These are phyloP conservation scores for Calyptomena viridis DNA, from an alignment of 2,113 vertebrate genomes.

Conservation along the genomic window DNA sequence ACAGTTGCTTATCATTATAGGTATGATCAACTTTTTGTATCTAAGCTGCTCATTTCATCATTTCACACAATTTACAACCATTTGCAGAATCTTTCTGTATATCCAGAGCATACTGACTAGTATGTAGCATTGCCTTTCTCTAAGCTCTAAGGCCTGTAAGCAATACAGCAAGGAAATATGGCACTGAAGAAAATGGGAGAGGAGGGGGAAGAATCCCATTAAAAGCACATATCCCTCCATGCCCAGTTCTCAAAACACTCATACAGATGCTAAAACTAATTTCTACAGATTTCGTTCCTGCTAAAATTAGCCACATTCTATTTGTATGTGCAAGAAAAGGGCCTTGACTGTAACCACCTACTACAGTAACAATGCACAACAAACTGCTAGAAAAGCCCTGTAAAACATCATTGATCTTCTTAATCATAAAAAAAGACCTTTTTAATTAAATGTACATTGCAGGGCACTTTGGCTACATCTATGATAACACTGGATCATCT, in stretches of 20 bases:
- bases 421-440: neutral
- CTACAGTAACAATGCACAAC: slow-evolving; percentile 4
- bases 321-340: neutral
- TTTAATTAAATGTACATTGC: neutral
- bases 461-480: neutral
- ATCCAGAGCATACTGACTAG: neutral
- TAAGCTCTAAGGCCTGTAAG: neutral
- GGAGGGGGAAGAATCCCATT: neutral
- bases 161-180: neutral
- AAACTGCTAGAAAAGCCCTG: neutral
- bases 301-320: neutral
- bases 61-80: neutral
- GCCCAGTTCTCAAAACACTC: neutral
- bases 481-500: neutral
- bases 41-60: neutral
- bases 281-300: neutral
- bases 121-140: neutral
- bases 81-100: neutral
- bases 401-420: neutral
- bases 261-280: neutral
- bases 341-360: neutral
- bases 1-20: neutral
- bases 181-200: neutral
- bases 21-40: neutral
- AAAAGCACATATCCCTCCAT: neutral